phyloP scores from a whole-genome alignment of 2,888 invertebrate species.

The Rhamnusium bicolor region DNA sequence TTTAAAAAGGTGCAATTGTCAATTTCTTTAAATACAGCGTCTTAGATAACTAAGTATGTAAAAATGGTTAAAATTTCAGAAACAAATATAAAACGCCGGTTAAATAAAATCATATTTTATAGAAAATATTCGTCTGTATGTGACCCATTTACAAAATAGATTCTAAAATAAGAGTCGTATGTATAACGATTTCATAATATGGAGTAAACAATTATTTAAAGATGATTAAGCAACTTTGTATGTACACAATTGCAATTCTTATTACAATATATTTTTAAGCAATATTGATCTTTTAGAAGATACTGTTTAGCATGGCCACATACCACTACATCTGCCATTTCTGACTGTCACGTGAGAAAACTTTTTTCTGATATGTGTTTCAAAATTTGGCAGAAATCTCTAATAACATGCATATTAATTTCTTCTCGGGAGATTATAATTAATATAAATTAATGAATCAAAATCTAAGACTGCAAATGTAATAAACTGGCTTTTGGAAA shows the following conservation, averaged over 20 bases:
- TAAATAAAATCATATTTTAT: not conserved
- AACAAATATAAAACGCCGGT: not conserved
- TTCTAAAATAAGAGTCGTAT: not conserved
- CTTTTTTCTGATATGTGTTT: not conserved
- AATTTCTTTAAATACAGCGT: no score
- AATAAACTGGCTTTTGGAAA: not conserved
- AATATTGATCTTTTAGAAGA: conserved; percentile 25
- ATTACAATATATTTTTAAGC: conserved; percentile 16
- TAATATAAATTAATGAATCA: not conserved
- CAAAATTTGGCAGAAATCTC: conserved; percentile 6
- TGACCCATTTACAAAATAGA: conserved; percentile 1
- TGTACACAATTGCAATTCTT: not conserved
- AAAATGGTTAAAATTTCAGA: not conserved
- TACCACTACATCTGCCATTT: not conserved
- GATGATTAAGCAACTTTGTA: not conserved
- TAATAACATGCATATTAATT: not conserved
- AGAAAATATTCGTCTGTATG: not conserved
- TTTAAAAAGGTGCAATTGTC: no score
- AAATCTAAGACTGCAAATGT: no score
- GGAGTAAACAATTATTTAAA: not conserved
- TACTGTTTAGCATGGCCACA: conserved; percentile 20
- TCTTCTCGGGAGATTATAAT: not conserved
- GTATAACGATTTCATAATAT: not conserved
- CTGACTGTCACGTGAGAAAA: not conserved
- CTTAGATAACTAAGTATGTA: not conserved